Conservation (phyloP, 1,140 invertebrate species). For the Hyposmocoma kahamanoa region DNA sequence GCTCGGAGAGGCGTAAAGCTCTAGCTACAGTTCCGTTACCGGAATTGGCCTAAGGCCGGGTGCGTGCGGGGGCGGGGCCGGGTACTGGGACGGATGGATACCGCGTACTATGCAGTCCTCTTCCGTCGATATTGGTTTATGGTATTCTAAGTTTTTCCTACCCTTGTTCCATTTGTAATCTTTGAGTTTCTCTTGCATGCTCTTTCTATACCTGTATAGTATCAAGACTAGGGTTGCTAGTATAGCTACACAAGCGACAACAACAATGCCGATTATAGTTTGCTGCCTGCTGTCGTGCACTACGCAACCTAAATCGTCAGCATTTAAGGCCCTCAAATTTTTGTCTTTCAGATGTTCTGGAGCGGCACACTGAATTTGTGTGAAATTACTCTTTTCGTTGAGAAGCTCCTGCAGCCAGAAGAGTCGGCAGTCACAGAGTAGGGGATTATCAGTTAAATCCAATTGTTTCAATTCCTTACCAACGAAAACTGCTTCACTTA, state of each 20-base stretch:
- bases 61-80: slow-evolving; percentile 73
- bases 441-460: slow-evolving; percentile 87
- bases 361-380: slow-evolving; percentile 82
- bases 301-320: slow-evolving; percentile 87
- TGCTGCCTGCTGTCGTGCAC: slow-evolving; percentile 84
- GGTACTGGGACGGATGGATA: slow-evolving; percentile 75
- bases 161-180: slow-evolving; percentile 89
- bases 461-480: slow-evolving; percentile 85
- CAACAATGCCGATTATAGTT: slow-evolving; percentile 83
- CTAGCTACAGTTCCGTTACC: slow-evolving; percentile 95
- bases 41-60: slow-evolving; percentile 83
- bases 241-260: slow-evolving; percentile 79
- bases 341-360: slow-evolving; percentile 82
- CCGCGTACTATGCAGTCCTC: slow-evolving; percentile 84
- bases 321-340: slow-evolving; percentile 78
- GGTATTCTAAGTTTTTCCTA: slow-evolving; percentile 89
- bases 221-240: slow-evolving; percentile 81
- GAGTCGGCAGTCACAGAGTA: slow-evolving; percentile 86
- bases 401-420: slow-evolving; percentile 87
- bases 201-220: slow-evolving; percentile 84
- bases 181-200: slow-evolving; percentile 85
- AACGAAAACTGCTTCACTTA: slow-evolving; percentile 83
- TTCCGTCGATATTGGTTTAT: slow-evolving; percentile 90
- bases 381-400: slow-evolving; percentile 79
- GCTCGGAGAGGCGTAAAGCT: slow-evolving; percentile 86